Base-by-base conservation (phyloP, 2,113 vertebrate species). In the Diglossa brunneiventris region DNA sequence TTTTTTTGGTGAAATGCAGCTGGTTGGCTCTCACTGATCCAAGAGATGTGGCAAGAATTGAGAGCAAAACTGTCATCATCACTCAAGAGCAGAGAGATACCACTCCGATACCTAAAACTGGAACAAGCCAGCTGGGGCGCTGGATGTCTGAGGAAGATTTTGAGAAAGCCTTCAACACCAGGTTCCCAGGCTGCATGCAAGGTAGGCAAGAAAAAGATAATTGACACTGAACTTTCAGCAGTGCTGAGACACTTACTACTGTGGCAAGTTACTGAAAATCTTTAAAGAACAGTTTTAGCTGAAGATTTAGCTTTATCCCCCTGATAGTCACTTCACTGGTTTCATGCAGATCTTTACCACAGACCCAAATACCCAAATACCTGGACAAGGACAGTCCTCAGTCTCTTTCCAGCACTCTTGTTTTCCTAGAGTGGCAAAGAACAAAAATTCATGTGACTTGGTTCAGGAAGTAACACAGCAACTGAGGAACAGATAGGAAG, bases 161-260 rank as follows among this genome's bases (percentile, higher is more conserved):
- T n/a, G 98, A 99, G 96, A 99, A 99, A 96, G 99, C 98, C 1
- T 98, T 98, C 97, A 97, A 95, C 6, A 95, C 97, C 92, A 98
- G 99, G 18, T 99, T 99, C 90, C 99, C 99, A 0, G 98, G 98
- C 23, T 99, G 99, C 97, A 99, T 99, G 99, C 99, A 98, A 98
- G 99, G 99, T 99, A 96, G 33, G 83, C 9, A 41, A 63, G 67
- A 53, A 37, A 20, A 31, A 41, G 24, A 62, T 6, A 3, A 15
- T 22, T 80, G 72, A 68, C 27, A 10, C 4, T 41, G 10, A 77
- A 47, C n/a, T 87, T 53, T 14, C 18, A 88, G 52, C 11, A 49
- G n/a, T 75, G 70, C 22, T 55, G 55, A 80, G 31, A 59, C 46
- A 69, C 24, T 47, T 23, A 56, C 8, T 26, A 5, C 37, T 30